Conservation (phyloP, 2,797 vertebrate genomes). For the Pseudotriccus pelzelni region DNA sequence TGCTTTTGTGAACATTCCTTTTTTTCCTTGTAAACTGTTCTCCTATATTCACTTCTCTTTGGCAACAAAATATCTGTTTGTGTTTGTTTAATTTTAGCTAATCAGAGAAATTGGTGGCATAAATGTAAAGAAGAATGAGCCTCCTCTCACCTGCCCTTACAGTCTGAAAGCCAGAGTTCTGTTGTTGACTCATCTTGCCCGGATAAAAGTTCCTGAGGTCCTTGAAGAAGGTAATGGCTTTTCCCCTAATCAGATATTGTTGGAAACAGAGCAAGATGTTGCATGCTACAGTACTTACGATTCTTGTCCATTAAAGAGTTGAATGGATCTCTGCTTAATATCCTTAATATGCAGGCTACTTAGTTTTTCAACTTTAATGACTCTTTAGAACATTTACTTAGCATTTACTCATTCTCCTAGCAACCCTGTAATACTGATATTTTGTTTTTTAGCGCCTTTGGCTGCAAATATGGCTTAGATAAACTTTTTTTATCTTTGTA, state of each 20-base stretch:
- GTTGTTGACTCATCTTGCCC: conserved; percentile 89
- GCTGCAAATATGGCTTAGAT: not conserved
- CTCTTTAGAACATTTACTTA: not conserved
- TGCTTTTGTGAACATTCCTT: not conserved
- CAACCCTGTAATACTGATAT: not conserved
- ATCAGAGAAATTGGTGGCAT: conserved; percentile 97
- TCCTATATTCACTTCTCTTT: not conserved
- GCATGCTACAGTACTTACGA: not conserved
- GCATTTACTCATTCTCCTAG: not conserved
- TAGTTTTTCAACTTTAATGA: not conserved
- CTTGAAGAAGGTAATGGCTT: conserved; percentile 90
- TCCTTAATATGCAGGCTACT: not conserved
- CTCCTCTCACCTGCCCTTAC: conserved; percentile 97
- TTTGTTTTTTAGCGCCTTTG: not conserved
- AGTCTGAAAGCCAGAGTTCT: conserved; percentile 96
- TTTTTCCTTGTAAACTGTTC: not conserved
- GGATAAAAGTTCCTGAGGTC: conserved; percentile 94
- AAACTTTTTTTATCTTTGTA: not conserved
- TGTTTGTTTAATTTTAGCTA: conserved; percentile 78
- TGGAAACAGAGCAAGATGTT: not conserved
- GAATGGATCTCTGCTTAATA: not conserved
- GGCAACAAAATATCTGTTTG: not conserved
- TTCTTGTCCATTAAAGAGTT: not conserved
- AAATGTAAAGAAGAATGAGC: conserved; percentile 98
- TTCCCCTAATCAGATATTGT: not conserved